Percentiles rank a stretch among this genome's conserved stretches.
Conservation (phyloP, 2,888 invertebrate species). For the Limnephilus rhombicus region DNA sequence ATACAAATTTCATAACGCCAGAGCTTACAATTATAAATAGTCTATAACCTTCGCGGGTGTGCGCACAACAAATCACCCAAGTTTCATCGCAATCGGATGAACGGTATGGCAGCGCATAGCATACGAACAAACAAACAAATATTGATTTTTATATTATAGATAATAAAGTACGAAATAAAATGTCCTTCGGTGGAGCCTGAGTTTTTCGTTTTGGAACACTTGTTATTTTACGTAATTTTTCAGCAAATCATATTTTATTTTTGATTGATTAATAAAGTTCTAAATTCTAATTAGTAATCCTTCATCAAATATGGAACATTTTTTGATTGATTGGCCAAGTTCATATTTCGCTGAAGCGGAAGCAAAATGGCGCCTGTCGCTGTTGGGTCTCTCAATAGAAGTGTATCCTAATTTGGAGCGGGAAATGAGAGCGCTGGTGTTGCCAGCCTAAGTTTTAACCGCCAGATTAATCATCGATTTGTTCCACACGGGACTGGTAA, state of each 20-base stretch:
- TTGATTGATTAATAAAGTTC: neutral
- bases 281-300: neutral
- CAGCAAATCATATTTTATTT: neutral
- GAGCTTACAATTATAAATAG: too few relatives aligned
- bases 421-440: slow-evolving; percentile 20
- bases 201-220: neutral
- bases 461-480: slow-evolving; percentile 60
- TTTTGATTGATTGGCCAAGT: neutral
- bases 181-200: too few relatives aligned
- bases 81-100: too few relatives aligned
- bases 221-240: neutral
- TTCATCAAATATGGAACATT: neutral
- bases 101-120: too few relatives aligned
- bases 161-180: too few relatives aligned
- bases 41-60: too few relatives aligned
- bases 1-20: too few relatives aligned
- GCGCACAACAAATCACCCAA: too few relatives aligned
- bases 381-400: slow-evolving; percentile 8
- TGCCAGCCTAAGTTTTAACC: slow-evolving; percentile 46
- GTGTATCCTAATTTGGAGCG: slow-evolving; percentile 37
- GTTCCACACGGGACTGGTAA: slow-evolving; percentile 49
- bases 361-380: slow-evolving; percentile 37
- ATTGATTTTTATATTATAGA: too few relatives aligned
- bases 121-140: too few relatives aligned
- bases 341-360: slow-evolving; percentile 8